Conservation (phyloP, 2,888 invertebrate genomes). For the Iselma pallidipennis region DNA sequence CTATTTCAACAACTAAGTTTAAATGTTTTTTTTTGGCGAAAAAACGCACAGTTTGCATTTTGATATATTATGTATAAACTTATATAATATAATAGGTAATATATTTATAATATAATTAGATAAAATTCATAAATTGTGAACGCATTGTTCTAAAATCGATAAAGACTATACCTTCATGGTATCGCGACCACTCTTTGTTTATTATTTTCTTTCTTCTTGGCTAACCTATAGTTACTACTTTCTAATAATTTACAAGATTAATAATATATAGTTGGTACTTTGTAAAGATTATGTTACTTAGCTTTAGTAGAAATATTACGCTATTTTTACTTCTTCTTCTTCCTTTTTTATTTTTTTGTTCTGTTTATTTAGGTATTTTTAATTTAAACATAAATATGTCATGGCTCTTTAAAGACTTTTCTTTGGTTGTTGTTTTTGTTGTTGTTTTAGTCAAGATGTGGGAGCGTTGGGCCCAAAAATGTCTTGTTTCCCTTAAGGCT, state of each 20-base stretch:
- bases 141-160: conserved; percentile 56
- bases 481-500: conserved; percentile 6
- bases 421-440: conserved; percentile 26
- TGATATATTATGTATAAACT: conserved; percentile 51
- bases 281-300: conserved; percentile 58
- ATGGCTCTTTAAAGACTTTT: too few species aligned
- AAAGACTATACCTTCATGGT: conserved; percentile 40
- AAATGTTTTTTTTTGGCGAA: conserved; percentile 49
- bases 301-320: conserved; percentile 55
- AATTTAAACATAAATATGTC: conserved; percentile 52
- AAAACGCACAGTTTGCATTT: conserved; percentile 52
- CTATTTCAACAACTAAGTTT: conserved; percentile 55
- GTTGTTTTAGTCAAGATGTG: conserved; percentile 28
- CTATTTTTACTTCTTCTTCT: too few species aligned
- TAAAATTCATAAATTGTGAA: conserved; percentile 55
- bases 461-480: conserved; percentile 32
- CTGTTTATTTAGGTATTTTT: conserved; percentile 51
- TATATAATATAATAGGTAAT: neutral
- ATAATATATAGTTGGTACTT: conserved; percentile 68
- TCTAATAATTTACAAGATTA: conserved; percentile 56
- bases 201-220: conserved; percentile 24
- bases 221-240: conserved; percentile 43
- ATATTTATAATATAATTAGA: conserved; percentile 39
- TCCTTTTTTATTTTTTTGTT: too few species aligned
- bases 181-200: conserved; percentile 38